Percentiles rank a stretch among this genome's conserved stretches.
Evolutionary conservation across 35 echinoderm and acorn worm genomes (phyloP).

Genomic region (Diadema setosum): DNA sequence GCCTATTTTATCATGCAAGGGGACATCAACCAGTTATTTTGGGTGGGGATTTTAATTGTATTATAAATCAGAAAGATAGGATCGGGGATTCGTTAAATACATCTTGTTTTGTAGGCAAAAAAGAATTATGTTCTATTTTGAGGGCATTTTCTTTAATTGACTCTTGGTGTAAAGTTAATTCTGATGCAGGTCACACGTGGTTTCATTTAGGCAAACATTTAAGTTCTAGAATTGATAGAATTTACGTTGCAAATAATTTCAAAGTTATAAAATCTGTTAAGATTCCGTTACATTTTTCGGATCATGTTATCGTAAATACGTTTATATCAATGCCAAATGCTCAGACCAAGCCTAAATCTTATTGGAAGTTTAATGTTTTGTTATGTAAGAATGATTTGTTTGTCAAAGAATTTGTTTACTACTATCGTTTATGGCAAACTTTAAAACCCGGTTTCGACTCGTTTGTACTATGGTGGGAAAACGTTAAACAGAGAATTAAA

Average conservation of each 20-base stretch:
- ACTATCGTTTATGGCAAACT: not conserved
- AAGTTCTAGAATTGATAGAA: not conserved
- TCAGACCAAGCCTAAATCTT: not conserved
- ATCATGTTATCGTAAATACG: not conserved
- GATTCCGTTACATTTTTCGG: not conserved
- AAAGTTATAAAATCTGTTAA: not conserved
- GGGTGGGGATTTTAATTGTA: constrained; percentile 40
- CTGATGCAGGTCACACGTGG: not conserved
- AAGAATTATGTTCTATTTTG: not conserved
- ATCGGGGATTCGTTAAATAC: not conserved
- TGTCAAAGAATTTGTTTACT: not conserved
- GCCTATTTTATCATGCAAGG: not conserved
- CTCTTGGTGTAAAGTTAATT: not conserved
- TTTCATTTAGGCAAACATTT: not conserved
- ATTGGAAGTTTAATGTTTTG: not conserved
- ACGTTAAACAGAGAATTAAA: not conserved
- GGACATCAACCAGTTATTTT: constrained; percentile 8
- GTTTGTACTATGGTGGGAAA: not conserved
- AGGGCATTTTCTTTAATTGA: not conserved
- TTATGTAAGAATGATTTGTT: not conserved
- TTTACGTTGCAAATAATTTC: not conserved
- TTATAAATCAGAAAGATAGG: not conserved
- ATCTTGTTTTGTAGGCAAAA: constrained; percentile 1
- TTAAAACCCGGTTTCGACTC: not conserved
- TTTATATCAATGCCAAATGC: not conserved